These are phyloP conservation scores for Tineola bisselliella DNA, from an alignment of 2,888 invertebrate species.

Conservation along the genomic window DNA sequence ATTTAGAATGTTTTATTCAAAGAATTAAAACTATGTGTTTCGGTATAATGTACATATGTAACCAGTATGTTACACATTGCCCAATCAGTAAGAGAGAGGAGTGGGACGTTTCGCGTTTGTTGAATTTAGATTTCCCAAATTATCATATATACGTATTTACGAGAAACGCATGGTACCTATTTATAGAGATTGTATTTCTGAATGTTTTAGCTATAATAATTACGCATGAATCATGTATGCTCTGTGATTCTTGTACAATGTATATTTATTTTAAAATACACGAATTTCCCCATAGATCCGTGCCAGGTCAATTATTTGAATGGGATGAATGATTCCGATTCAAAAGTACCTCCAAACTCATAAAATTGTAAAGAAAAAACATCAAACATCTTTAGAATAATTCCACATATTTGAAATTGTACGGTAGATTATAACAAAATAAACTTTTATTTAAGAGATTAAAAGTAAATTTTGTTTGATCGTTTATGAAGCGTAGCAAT, in stretches of 20 bases:
- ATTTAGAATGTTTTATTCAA: too few species aligned
- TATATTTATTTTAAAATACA: background rate
- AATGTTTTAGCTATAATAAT: background rate
- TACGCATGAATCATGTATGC: constrained; percentile 3
- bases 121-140: background rate
- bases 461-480: too few species aligned
- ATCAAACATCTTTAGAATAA: background rate
- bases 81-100: background rate
- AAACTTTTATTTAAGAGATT: too few species aligned
- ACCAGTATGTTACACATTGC: background rate
- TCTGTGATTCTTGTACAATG: constrained; percentile 1
- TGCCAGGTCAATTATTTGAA: too few species aligned
- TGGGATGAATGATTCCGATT: background rate
- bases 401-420: background rate
- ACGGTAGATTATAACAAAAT: too few species aligned
- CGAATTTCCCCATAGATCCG: background rate
- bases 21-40: background rate
- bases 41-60: background rate
- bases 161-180: background rate
- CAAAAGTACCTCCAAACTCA: background rate
- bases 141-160: background rate
- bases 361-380: background rate
- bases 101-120: background rate
- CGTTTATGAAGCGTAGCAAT: too few species aligned
- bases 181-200: background rate